Evolutionary conservation across 2,888 invertebrate genomes (phyloP).

Genomic region (Tridacna gigas): DNA sequence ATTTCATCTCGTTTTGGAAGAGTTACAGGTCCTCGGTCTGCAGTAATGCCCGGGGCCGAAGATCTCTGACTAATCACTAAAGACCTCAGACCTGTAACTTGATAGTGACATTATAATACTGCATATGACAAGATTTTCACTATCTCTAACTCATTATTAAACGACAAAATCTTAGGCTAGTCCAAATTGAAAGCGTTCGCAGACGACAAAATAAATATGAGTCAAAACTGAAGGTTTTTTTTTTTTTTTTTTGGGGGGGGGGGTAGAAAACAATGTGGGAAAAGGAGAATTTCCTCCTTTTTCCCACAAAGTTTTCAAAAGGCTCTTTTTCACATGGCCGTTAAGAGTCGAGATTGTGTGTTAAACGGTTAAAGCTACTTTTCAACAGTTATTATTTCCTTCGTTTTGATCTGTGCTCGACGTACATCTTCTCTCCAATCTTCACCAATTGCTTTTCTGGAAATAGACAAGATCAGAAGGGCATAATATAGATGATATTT

Average conservation of each 20-base stretch:
- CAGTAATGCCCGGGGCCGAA: background rate
- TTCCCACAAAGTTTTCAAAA: background rate
- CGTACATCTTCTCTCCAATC: conserved; percentile 61
- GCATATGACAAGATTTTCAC: background rate
- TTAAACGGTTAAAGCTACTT: background rate
- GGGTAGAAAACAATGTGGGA: background rate
- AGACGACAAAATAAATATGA: background rate
- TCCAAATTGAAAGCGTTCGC: background rate
- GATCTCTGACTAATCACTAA: background rate
- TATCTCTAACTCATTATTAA: background rate
- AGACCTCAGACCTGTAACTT: background rate
- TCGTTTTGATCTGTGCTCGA: background rate
- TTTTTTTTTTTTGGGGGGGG: background rate
- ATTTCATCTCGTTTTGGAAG: no score
- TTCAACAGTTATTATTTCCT: conserved; percentile 1
- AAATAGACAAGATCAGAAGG: background rate
- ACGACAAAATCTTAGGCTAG: background rate
- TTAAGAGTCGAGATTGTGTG: background rate
- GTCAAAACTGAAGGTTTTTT: no score
- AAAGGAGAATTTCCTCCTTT: background rate
- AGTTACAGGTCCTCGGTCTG: background rate
- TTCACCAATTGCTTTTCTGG: conserved; percentile 65
- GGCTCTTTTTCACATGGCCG: background rate
- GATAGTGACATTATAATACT: background rate
- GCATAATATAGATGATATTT: background rate